phyloP scores from a whole-genome alignment of 2,113 vertebrate species.

The Pelecanoides urinatrix region DNA sequence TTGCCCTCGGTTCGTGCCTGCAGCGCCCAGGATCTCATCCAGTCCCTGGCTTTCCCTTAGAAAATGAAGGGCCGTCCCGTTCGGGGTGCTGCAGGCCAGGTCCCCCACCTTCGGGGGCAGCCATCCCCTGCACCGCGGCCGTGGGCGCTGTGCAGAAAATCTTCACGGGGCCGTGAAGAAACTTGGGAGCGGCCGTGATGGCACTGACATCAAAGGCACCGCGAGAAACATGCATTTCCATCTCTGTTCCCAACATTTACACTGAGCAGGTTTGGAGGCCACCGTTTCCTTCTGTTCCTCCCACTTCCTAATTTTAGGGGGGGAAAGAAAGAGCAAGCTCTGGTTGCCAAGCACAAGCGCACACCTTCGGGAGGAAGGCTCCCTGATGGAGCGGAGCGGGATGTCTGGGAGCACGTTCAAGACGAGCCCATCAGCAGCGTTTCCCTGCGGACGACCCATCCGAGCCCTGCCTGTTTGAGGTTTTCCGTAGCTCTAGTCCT shows the following conservation, averaged over 20 bases:
- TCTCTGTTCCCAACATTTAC: background rate
- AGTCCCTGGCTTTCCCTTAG: background rate
- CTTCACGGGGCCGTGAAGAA: background rate
- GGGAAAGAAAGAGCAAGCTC: background rate
- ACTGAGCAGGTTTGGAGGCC: background rate
- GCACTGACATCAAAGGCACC: conserved; percentile 1
- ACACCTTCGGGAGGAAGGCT: background rate
- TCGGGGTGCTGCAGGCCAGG: background rate
- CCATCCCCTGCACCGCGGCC: background rate
- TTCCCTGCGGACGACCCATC: background rate
- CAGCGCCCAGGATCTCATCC: background rate
- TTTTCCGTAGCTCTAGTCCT: background rate
- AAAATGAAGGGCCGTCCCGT: background rate
- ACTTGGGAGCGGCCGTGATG: background rate
- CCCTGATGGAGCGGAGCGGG: background rate
- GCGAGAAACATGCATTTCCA: background rate
- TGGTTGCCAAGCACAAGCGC: background rate
- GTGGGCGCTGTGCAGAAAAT: background rate
- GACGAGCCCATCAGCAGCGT: background rate
- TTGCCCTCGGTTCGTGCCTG: background rate
- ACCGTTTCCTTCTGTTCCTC: background rate
- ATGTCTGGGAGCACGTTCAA: background rate
- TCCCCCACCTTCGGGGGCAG: background rate
- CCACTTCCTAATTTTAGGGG: conserved; percentile 22
- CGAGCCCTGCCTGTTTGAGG: background rate